These are phyloP conservation scores for Zaprionus gabonicus DNA, from an alignment of 1,140 invertebrate species.

Conservation along the genomic window DNA sequence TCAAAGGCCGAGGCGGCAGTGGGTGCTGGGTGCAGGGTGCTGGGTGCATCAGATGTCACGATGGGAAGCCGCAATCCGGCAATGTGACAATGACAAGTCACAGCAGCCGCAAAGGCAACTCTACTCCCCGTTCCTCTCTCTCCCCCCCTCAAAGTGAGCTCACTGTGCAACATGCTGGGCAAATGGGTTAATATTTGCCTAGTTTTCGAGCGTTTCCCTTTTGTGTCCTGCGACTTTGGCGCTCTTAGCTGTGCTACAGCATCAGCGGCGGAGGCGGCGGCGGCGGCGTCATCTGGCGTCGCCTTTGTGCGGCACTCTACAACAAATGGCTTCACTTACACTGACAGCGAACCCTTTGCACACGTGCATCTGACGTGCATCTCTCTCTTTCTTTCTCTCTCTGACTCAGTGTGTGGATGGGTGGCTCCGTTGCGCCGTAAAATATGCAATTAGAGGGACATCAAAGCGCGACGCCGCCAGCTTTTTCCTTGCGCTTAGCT, in stretches of 20 bases:
- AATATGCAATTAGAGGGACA: constrained; percentile 83
- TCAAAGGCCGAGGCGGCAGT: background rate
- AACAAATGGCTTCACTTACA: constrained; percentile 76
- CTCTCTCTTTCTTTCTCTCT: background rate
- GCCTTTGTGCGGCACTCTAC: constrained; percentile 22
- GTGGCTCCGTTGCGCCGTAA: constrained; percentile 70
- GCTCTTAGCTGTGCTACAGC: constrained; percentile 55
- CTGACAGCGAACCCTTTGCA: constrained; percentile 60
- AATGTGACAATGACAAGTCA: constrained; percentile 7
- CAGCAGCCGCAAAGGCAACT: background rate
- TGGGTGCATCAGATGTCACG: background rate
- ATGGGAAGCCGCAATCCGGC: constrained; percentile 2
- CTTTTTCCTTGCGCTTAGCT: constrained; percentile 52
- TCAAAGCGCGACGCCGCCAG: constrained; percentile 62
- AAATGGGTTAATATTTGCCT: constrained; percentile 81
- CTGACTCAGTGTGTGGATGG: constrained; percentile 20
- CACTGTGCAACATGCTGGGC: constrained; percentile 21
- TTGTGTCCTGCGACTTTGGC: constrained; percentile 65
- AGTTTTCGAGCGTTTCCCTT: constrained; percentile 73
- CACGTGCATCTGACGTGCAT: constrained; percentile 30
- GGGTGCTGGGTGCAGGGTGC: background rate
- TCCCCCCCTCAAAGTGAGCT: background rate
- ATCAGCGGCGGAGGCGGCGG: constrained; percentile 13
- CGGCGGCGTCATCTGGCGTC: constrained; percentile 37
- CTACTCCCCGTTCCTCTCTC: background rate